Base-by-base conservation (phyloP, 2,888 invertebrate species). In the Leucophora obtusa region DNA sequence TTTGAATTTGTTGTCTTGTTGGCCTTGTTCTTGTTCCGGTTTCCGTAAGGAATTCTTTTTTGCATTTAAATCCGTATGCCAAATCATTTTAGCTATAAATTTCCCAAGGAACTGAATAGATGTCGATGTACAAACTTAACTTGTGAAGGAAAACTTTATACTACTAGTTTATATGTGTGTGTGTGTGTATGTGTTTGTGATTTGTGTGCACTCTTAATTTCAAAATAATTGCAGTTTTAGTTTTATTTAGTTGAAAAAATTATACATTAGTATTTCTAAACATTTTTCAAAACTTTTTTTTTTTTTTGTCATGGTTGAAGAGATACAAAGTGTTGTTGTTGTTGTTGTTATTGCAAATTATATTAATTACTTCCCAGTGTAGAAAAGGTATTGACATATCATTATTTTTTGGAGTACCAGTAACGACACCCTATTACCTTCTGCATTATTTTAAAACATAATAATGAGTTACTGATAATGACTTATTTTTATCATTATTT, bases 1-100 rank as follows among this genome's bases (percentile, higher is more conserved):
- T 71, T 65, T 82, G 18, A 87, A 82, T 28, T 24, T 35, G 28
- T 84, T 85, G 28, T 83, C 84, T 58, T 15, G n/a, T 28, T 56
- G 24, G 8, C n/a, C 43, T 51, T 66, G 43, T 21, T 21, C 17
- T 7, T 82, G 17, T 18, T 59, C 3, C 15, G 17, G 43, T 35
- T 35, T 65, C 18, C 56, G 17, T 15, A 65, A 10, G 14, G 60
- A 56, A 50, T 17, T 18, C 38, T 59, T 38, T 43, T 9, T 47
- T 38, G 18, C 17, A 54, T 77, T 81, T 15, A 51, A 14, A 56
- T 56, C 69, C 63, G 81, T 81, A 28, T 81, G 73, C 81, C 81
- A 81, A 76, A 77, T 65, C 77, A 81, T 78, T 38, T 59, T 50
- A 21, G 47, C 35, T 56, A 18, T 18, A 60, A 78, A 66, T 60